phyloP scores from a whole-genome alignment of 2,113 vertebrate genomes.

The Sterrhoptilus dennistouni region DNA sequence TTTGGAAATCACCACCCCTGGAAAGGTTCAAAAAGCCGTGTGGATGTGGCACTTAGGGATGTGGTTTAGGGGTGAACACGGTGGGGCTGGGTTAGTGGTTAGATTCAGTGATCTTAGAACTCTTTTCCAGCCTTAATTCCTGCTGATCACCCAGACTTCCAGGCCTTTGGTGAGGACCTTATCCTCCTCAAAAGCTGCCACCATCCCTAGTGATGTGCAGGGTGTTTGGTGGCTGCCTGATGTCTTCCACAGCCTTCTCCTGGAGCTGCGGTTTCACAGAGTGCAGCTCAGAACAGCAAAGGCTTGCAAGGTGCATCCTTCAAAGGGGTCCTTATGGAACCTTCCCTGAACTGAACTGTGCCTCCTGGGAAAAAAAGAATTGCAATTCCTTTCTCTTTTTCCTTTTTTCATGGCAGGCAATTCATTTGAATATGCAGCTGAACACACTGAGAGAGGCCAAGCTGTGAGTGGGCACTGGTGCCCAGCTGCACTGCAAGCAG shows the following conservation, averaged over 20 bases:
- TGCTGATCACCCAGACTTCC: background rate
- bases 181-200: background rate
- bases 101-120: background rate
- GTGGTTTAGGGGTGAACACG: background rate
- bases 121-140: background rate
- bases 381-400: background rate
- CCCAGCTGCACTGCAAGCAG: background rate
- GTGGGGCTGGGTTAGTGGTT: background rate
- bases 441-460: background rate
- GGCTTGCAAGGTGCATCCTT: background rate
- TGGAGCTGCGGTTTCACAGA: background rate
- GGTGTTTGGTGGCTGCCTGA: background rate
- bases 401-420: background rate
- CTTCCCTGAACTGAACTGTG: background rate
- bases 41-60: background rate
- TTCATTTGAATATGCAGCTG: fast-evolving
- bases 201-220: fast-evolving
- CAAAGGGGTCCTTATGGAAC: fast-evolving
- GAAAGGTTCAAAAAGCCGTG: fast-evolving
- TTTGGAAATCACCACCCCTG: background rate
- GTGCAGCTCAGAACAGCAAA: background rate
- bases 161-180: background rate
- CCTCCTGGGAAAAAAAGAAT: background rate
- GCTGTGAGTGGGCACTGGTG: background rate
- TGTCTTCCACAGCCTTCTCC: background rate